These are phyloP conservation scores for Catharus bicknelli DNA, from an alignment of 2,113 vertebrate genomes.

Conservation along the genomic window DNA sequence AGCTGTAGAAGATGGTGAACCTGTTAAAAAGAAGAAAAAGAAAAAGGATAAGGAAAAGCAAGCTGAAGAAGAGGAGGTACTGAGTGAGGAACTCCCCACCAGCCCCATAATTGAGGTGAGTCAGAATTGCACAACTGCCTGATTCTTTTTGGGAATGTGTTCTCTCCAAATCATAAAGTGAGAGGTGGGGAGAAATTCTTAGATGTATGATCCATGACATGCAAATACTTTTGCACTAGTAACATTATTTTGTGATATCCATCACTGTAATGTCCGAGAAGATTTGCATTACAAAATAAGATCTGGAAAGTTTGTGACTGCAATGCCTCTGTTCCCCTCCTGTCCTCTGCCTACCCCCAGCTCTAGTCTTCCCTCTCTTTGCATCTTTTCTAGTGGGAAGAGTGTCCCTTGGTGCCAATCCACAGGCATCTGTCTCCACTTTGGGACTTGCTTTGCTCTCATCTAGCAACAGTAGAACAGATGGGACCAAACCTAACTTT, in stretches of 20 bases:
- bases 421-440: background rate
- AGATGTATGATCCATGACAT: background rate
- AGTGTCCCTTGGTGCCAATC: background rate
- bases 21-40: slow-evolving; percentile 89
- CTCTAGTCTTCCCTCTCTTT: background rate
- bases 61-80: slow-evolving; percentile 63
- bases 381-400: background rate
- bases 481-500: background rate
- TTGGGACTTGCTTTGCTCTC: background rate
- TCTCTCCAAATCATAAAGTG: background rate
- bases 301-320: background rate
- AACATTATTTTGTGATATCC: background rate
- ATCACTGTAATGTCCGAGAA: background rate
- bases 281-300: background rate
- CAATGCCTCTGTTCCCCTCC: background rate
- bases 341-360: background rate
- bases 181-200: background rate
- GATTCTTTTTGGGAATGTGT: background rate
- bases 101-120: slow-evolving; percentile 64
- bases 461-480: background rate
- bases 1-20: slow-evolving; percentile 65
- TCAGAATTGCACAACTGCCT: background rate
- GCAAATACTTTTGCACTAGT: background rate
- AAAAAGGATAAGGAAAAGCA: slow-evolving; percentile 85
- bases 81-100: slow-evolving; percentile 62